Base-by-base conservation (phyloP, 1,140 invertebrate genomes). In the Acyrthosiphon pisum region DNA sequence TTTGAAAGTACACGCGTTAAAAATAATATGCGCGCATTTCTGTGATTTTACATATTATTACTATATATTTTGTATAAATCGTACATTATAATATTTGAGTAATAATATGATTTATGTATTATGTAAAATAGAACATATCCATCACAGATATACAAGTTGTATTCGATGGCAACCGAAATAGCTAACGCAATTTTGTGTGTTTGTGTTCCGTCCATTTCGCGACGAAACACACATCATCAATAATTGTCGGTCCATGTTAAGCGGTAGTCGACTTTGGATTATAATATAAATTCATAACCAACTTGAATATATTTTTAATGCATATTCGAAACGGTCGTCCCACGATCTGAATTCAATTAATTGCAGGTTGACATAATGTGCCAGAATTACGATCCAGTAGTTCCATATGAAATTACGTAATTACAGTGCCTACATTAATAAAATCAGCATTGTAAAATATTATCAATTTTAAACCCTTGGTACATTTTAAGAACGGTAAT, bases 91-190 rank as follows among this genome's bases (percentile, higher is more conserved):
- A 76, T 76, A 76, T 76, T 76, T 35, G 6, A 35, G n/a, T 35
- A 18, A 60, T 11, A 60, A 76, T 18, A 76, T 76, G 60, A 76
- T 76, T 76, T 76, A 76, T 76, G 60, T 76, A n/a, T 76, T 76
- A 76, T 76, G 60, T 76, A 76, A 76, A 76, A 76, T 76, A 76
- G 60, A 76, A 76, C n/a, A 76, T 76, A 76, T 76, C 60, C 60
- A 76, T 76, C 60, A 76, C 60, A 76, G 60, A n/a, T 76, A n/a
- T 76, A 76, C 60, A 35, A 76, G 60, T 50, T 50, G 11, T 35
- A 76, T 14, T 76, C 60, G 60, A 76, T 76, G n/a, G 30, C 11
- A 76, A 76, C 60, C n/a, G 30, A 76, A 76, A 76, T 76, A 76
- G n/a, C 60, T 18, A 18, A 76, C 30, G 14, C n/a, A n/a, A 76